Evolutionary conservation across 2,797 vertebrate genomes (phyloP).

Genomic region (Eulemur rubriventer): DNA sequence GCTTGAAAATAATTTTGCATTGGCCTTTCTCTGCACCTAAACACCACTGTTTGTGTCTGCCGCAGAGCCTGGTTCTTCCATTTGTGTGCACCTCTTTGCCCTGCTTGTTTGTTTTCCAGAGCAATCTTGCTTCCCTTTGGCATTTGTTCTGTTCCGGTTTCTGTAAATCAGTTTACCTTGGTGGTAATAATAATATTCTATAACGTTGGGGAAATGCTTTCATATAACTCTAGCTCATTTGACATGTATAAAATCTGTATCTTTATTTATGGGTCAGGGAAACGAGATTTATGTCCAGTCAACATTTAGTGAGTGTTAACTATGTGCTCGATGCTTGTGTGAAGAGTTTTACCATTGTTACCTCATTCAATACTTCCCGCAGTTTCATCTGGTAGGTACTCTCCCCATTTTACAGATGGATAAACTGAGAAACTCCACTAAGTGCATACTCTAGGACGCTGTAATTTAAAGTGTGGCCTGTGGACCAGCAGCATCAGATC

Average conservation of each 20-base stretch:
- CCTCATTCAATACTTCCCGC: neutral
- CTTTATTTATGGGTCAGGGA: neutral
- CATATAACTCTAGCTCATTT: neutral
- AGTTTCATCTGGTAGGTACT: fast-evolving
- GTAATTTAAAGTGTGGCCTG: neutral
- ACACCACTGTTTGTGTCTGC: neutral
- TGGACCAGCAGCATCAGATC: neutral
- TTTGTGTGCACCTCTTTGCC: neutral
- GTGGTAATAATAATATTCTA: neutral
- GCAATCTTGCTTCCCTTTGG: neutral
- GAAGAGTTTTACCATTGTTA: neutral
- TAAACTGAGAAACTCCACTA: neutral
- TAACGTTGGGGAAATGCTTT: neutral
- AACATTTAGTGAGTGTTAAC: fast-evolving
- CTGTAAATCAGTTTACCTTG: neutral
- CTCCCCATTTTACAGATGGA: neutral
- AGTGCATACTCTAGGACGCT: neutral
- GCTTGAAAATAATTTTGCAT: constrained; percentile 46
- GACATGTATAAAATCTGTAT: neutral
- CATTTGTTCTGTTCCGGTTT: neutral
- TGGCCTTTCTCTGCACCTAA: neutral
- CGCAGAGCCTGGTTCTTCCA: neutral
- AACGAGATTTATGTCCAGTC: neutral
- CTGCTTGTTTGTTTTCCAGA: neutral
- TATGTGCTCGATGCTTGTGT: fast-evolving